Evolutionary conservation across 2,888 invertebrate species (phyloP).

Genomic region (Coenonympha arcania): DNA sequence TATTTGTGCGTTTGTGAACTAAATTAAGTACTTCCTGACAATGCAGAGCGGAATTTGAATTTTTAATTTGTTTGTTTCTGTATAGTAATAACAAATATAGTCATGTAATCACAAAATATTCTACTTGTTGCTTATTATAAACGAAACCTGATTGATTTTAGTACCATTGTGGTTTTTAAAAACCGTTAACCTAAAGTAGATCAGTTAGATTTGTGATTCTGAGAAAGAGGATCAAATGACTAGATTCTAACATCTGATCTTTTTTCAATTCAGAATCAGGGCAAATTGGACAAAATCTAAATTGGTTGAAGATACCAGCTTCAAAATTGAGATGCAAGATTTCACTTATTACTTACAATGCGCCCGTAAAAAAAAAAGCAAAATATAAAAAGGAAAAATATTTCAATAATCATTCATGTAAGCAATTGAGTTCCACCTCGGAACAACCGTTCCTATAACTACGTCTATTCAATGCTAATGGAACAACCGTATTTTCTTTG

Average conservation of each 20-base stretch:
- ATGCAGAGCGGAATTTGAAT: not conserved
- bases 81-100: not conserved
- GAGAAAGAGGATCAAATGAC: no score
- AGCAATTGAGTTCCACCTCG: not conserved
- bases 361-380: no score
- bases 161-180: no score
- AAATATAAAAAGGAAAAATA: not conserved
- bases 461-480: slow-evolving; percentile 10
- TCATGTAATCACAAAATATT: not conserved
- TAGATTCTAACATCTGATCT: no score
- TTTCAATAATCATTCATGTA: not conserved
- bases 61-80: not conserved
- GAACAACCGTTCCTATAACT: not conserved
- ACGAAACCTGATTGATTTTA: no score
- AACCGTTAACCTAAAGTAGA: no score
- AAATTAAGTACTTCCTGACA: slow-evolving; percentile 7
- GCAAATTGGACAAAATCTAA: no score
- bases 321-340: no score
- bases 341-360: no score
- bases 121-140: not conserved
- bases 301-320: no score
- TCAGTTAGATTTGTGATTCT: no score
- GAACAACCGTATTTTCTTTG: slow-evolving; percentile 3
- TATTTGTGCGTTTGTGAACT: slow-evolving; percentile 5
- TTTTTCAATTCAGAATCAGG: no score